These are phyloP conservation scores for Drosophila aldrichi DNA, from an alignment of 2,888 invertebrate genomes.

Conservation along the genomic window DNA sequence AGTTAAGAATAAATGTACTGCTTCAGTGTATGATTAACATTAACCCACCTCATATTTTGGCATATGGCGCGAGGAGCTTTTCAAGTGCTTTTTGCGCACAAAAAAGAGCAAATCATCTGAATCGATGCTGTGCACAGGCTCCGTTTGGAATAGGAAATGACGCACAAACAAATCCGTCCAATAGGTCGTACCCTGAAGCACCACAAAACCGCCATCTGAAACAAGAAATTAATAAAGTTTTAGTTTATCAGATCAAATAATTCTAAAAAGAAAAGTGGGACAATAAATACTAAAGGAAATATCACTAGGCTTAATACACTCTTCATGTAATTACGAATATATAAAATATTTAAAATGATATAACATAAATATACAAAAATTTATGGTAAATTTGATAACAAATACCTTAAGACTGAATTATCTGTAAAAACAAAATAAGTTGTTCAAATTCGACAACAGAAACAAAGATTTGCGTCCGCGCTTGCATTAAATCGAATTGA, in stretches of 20 bases:
- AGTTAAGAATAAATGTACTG: background rate
- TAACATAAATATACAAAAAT: background rate
- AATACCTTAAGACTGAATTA: too few relatives aligned
- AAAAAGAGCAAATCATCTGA: constrained; percentile 98
- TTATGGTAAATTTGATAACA: too few relatives aligned
- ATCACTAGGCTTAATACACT: too few relatives aligned
- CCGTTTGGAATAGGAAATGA: constrained; percentile 96
- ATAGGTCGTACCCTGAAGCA: constrained; percentile 96
- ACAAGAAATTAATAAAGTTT: constrained; percentile 45
- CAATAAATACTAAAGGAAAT: too few relatives aligned
- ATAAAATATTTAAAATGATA: background rate
- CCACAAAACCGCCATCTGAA: constrained; percentile 95
- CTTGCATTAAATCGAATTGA: too few relatives aligned
- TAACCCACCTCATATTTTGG: constrained; percentile 93
- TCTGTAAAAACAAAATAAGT: background rate
- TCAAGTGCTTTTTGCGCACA: constrained; percentile 96
- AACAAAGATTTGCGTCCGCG: too few relatives aligned
- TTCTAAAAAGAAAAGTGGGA: background rate
- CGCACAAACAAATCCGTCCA: constrained; percentile 98
- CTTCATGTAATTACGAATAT: background rate
- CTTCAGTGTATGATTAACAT: background rate
- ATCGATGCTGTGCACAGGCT: constrained; percentile 91
- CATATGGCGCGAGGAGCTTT: constrained; percentile 93
- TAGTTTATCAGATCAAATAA: background rate
- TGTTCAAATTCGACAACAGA: too few relatives aligned